These are phyloP conservation scores for Neoarius graeffei DNA, from an alignment of 2,113 vertebrate genomes.

Conservation along the genomic window DNA sequence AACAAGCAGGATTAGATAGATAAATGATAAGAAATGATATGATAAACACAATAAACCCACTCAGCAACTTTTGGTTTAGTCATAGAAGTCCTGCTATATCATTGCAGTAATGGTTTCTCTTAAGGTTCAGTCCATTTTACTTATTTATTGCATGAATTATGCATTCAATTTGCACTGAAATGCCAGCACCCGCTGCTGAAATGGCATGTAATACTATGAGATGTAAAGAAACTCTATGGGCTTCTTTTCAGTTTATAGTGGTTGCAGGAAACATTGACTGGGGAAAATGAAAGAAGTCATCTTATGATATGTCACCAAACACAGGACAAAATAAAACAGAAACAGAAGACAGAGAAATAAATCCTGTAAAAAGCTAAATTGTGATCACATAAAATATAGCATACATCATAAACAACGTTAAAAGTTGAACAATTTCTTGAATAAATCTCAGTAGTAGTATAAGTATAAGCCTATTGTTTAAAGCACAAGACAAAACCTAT, in stretches of 20 bases:
- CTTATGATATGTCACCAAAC: not conserved
- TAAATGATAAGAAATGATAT: not conserved
- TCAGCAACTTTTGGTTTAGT: not conserved
- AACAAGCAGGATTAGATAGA: not conserved
- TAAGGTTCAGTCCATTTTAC: constrained; percentile 13
- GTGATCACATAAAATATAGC: not conserved
- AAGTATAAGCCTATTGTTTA: too few species aligned
- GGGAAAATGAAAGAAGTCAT: not conserved
- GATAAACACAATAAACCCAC: not conserved
- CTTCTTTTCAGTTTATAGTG: not conserved
- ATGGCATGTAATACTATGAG: constrained; percentile 22
- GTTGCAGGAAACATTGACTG: not conserved
- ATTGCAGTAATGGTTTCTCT: not conserved
- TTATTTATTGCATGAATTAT: constrained; percentile 38
- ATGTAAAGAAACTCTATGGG: constrained; percentile 15
- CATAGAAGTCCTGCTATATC: not conserved
- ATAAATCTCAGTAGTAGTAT: not conserved
- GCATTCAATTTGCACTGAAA: constrained; percentile 26
- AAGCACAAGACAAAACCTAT: not conserved
- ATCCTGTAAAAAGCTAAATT: not conserved
- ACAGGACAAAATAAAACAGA: not conserved
- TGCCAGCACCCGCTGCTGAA: constrained; percentile 22
- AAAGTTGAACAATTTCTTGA: not conserved
- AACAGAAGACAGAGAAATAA: not conserved
- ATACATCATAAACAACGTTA: not conserved